These are phyloP conservation scores for Mythimna ferrago DNA, from an alignment of 2,888 invertebrate genomes.

Conservation along the genomic window DNA sequence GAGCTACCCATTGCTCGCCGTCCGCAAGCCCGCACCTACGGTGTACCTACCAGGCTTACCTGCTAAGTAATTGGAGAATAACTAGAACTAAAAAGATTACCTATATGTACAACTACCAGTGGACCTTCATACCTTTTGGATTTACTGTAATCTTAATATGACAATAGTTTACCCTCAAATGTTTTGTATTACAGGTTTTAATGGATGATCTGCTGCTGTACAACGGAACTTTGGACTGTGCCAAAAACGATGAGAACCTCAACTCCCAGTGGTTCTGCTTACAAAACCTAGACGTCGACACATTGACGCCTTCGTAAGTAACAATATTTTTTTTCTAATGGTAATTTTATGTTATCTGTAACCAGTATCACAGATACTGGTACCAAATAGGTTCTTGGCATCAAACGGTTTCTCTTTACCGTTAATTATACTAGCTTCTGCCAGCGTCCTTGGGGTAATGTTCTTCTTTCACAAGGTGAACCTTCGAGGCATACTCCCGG, in stretches of 20 bases:
- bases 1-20: no score
- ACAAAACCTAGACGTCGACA: constrained; percentile 79
- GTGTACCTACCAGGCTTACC: no score
- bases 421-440: not conserved
- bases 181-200: constrained; percentile 89
- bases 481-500: no score
- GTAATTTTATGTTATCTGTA: not conserved
- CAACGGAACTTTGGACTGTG: constrained; percentile 92
- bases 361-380: not conserved
- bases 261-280: constrained; percentile 84
- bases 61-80: no score
- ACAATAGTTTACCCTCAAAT: not conserved
- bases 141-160: no score
- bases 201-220: constrained; percentile 95
- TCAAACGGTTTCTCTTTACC: not conserved
- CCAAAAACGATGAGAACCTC: constrained; percentile 78
- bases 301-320: constrained; percentile 79
- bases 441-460: not conserved
- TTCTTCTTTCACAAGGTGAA: no score
- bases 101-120: no score
- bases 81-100: no score
- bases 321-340: not conserved
- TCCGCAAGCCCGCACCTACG: no score
- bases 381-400: not conserved
- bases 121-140: no score